Conservation (phyloP, 1,140 invertebrate genomes). For the Drosophila pallidifrons region DNA sequence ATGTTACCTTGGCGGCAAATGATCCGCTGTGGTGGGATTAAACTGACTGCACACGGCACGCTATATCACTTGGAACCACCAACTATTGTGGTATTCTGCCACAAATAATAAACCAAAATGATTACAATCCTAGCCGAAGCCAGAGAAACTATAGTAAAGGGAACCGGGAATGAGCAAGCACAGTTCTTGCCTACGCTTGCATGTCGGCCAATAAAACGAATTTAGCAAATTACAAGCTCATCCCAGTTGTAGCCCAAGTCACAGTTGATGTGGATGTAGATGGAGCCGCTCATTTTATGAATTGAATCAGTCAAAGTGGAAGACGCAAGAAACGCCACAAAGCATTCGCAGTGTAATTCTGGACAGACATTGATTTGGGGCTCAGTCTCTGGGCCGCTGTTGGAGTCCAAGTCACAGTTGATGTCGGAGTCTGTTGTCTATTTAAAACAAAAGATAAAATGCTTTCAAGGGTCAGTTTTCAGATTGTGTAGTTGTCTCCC, state of each 20-base stretch:
- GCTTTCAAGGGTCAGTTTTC: slow-evolving; percentile 73
- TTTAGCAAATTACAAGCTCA: slow-evolving; percentile 82
- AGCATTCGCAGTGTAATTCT: slow-evolving; percentile 37
- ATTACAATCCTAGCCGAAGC: slow-evolving; percentile 64
- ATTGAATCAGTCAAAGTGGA: slow-evolving; percentile 78
- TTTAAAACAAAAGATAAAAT: slow-evolving; percentile 69
- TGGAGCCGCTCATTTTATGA: slow-evolving; percentile 59
- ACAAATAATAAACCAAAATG: slow-evolving; percentile 82
- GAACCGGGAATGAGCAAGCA: neutral
- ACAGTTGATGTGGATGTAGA: slow-evolving; percentile 16
- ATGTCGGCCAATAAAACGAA: slow-evolving; percentile 82
- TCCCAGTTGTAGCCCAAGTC: slow-evolving; percentile 26
- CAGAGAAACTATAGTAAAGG: slow-evolving; percentile 7
- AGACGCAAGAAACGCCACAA: slow-evolving; percentile 9
- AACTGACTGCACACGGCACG: slow-evolving; percentile 22
- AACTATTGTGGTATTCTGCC: slow-evolving; percentile 33
- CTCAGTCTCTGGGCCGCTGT: neutral
- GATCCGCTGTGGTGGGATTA: slow-evolving; percentile 44
- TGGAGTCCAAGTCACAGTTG: slow-evolving; percentile 7
- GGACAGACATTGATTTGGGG: slow-evolving; percentile 16
- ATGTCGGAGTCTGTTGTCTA: slow-evolving; percentile 31
- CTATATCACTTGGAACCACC: neutral
- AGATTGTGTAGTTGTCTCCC: slow-evolving; percentile 48
- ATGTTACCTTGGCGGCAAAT: slow-evolving; percentile 12
- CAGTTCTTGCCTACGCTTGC: slow-evolving; percentile 54